Conservation (phyloP, 2,113 vertebrate species). For the Nothobranchius furzeri region DNA sequence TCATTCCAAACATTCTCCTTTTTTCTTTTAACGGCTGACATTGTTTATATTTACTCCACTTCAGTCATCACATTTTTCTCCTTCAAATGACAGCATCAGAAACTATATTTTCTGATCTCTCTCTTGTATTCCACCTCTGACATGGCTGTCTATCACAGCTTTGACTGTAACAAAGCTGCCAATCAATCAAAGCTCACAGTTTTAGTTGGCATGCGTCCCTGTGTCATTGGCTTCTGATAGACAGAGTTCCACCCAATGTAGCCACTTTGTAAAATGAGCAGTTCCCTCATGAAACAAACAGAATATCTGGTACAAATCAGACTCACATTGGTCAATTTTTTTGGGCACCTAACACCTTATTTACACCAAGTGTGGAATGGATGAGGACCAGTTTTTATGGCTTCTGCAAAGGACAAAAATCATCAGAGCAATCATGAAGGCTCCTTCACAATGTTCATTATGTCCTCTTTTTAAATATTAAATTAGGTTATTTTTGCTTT, state of each 20-base stretch:
- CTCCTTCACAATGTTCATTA: no score
- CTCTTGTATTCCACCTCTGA: slow-evolving; percentile 30
- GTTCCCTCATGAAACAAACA: slow-evolving; percentile 40
- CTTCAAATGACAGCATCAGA: background rate
- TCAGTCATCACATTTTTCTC: slow-evolving; percentile 6
- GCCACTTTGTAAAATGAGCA: slow-evolving; percentile 69
- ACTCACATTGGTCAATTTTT: slow-evolving; percentile 4
- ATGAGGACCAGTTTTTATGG: no score
- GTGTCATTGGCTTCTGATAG: slow-evolving; percentile 61
- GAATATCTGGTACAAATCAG: slow-evolving; percentile 45
- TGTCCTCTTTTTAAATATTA: no score
- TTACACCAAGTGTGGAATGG: no score
- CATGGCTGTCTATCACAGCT: slow-evolving; percentile 34
- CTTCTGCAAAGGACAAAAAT: no score
- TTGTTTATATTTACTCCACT: slow-evolving; percentile 15
- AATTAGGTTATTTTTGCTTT: no score
- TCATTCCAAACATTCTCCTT: slow-evolving; percentile 21
- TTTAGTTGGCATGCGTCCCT: slow-evolving; percentile 66
- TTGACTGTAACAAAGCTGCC: slow-evolving; percentile 50
- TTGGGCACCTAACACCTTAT: no score
- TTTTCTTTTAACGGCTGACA: slow-evolving; percentile 1
- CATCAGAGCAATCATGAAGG: no score
- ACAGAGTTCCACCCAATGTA: slow-evolving; percentile 35
- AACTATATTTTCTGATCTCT: slow-evolving; percentile 2
- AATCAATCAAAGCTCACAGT: slow-evolving; percentile 57